Evolutionary conservation across 2,888 invertebrate species (phyloP).

Genomic region (Saturnia japonica): DNA sequence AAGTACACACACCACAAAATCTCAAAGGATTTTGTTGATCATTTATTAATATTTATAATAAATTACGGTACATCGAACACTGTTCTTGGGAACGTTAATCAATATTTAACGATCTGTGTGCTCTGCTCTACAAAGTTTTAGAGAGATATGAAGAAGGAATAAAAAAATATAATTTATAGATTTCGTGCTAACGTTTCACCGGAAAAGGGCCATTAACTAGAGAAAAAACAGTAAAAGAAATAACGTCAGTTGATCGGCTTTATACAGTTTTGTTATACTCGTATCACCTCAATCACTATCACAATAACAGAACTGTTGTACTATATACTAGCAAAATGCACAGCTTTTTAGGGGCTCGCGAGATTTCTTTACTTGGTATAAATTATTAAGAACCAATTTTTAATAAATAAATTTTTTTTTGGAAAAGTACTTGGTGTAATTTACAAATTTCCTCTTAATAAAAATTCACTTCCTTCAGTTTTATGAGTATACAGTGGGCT

Average conservation of each 20-base stretch:
- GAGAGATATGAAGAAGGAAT: neutral
- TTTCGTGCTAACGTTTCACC: neutral
- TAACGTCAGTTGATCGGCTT: neutral
- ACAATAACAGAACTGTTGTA: neutral
- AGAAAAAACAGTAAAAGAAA: slow-evolving; percentile 5
- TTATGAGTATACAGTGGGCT: no score
- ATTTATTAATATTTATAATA: slow-evolving; percentile 10
- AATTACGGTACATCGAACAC: neutral
- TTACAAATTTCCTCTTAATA: no score
- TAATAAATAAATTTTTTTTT: no score
- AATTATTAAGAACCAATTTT: no score
- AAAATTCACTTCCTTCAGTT: no score
- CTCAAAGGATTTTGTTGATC: slow-evolving; percentile 5
- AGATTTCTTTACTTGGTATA: no score
- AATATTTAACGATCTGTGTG: neutral
- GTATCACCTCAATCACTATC: neutral
- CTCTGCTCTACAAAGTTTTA: neutral
- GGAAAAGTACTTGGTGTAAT: no score
- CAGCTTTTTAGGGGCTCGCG: no score
- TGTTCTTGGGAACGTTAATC: neutral
- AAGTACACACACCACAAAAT: neutral
- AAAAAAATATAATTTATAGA: neutral
- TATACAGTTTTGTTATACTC: neutral
- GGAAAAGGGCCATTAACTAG: slow-evolving; percentile 14
- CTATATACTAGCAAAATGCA: neutral